phyloP scores from a whole-genome alignment of 2,888 invertebrate species.

The Macrophya alboannulata region DNA sequence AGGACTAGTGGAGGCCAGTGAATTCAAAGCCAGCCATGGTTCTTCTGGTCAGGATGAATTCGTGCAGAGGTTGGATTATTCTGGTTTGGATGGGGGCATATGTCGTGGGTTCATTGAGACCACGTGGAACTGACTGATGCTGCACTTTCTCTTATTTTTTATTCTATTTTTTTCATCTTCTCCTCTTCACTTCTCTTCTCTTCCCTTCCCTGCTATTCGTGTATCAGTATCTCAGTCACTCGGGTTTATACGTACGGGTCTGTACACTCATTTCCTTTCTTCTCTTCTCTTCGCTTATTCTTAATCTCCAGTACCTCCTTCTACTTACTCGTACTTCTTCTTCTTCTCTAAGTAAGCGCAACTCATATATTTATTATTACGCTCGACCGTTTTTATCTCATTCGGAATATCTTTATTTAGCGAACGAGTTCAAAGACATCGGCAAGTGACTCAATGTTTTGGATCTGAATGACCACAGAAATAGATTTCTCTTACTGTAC shows the following conservation, averaged over 20 bases:
- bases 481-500: slow-evolving; percentile 66
- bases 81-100: slow-evolving; percentile 11
- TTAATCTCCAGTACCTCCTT: slow-evolving; percentile 51
- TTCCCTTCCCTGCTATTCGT: slow-evolving; percentile 5
- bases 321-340: slow-evolving; percentile 29
- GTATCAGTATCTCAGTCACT: slow-evolving; percentile 1
- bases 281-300: slow-evolving; percentile 51
- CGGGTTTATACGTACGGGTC: slow-evolving; percentile 8
- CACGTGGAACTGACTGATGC: slow-evolving; percentile 51
- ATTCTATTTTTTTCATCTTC: neutral
- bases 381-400: slow-evolving; percentile 49
- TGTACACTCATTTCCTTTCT: slow-evolving; percentile 49
- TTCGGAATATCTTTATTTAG: slow-evolving; percentile 72
- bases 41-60: neutral
- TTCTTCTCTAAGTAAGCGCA: neutral
- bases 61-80: slow-evolving; percentile 22
- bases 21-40: neutral
- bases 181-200: neutral
- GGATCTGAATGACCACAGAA: slow-evolving; percentile 75
- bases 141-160: slow-evolving; percentile 39
- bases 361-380: slow-evolving; percentile 54
- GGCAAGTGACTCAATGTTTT: slow-evolving; percentile 75
- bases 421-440: slow-evolving; percentile 77
- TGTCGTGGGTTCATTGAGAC: slow-evolving; percentile 33
- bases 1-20: neutral